These are phyloP conservation scores for Columba guinea DNA, from an alignment of 2,797 vertebrate genomes.

Conservation along the genomic window DNA sequence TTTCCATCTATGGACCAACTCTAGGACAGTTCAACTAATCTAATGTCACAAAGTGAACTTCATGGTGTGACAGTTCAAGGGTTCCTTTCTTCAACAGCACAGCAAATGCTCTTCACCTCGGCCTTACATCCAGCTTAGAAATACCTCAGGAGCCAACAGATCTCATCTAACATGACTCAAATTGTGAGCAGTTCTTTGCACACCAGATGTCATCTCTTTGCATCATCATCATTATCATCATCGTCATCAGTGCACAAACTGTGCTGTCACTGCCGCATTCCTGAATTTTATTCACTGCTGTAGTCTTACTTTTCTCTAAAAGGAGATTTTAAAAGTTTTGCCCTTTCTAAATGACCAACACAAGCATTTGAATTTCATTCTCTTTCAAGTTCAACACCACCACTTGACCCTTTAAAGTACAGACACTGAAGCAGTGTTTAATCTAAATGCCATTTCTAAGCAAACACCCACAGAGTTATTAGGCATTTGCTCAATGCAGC, in stretches of 20 bases:
- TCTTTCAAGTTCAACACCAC: background rate
- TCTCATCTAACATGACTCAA: background rate
- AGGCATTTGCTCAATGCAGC: conserved; percentile 39
- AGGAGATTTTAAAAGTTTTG: background rate
- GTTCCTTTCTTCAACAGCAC: background rate
- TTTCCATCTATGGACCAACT: background rate
- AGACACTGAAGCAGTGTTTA: background rate
- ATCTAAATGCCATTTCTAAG: conserved; percentile 44
- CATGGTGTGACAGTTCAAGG: background rate
- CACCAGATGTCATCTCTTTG: background rate
- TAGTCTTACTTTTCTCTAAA: background rate
- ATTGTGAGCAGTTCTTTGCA: background rate
- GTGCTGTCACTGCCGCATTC: background rate
- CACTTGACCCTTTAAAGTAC: conserved; percentile 24
- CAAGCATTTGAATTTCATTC: background rate
- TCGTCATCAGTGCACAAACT: too few relatives aligned
- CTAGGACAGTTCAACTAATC: background rate
- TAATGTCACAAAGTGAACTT: background rate
- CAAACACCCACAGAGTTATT: conserved; percentile 30
- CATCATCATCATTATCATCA: too few relatives aligned
- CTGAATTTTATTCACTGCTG: background rate
- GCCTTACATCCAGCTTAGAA: background rate
- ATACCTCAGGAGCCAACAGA: background rate
- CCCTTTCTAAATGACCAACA: background rate
- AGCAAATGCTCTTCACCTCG: background rate